Evolutionary conservation across 2,888 invertebrate species (phyloP), one percentile per base, ranked within the genome.

Genomic region (Tuta absoluta): DNA sequence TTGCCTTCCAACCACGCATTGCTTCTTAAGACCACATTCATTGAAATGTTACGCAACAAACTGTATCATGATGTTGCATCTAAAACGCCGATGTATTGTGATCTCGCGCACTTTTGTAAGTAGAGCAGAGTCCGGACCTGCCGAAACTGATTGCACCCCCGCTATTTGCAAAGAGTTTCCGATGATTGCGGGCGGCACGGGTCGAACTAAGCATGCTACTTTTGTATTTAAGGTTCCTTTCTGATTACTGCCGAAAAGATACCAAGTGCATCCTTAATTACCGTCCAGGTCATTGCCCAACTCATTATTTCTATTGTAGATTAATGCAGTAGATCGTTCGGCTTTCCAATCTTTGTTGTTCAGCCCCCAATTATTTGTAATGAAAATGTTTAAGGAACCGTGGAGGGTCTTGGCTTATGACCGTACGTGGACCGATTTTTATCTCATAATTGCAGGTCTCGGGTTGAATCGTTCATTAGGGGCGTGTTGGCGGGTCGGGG

Each of bases 391-490:
- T 53, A 64, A 61, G 63, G 63, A 48, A 56, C 62, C 45, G 65
- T 62, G 63, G 62, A 56, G 65, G 64, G 61, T 66, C 66, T 58
- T 53, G 64, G 64, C 67, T 70, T 72, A 67, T 77, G 79, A 76
- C 75, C 74, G 73, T 72, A 74, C 73, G 79, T 78, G 77, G 78
- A 80, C 73, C 77, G 85, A 86, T 87, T 81, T 85, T 84, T 86
- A 88, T 89, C 86, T 82, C 78, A 81, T 88, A 87, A 89, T 89
- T 89, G 84, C 81, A 79, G 84, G 84, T 80, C 81, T 83, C 80
- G 80, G 78, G 78, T 80, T 82, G 84, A 83, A 86, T 85, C 82
- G 79, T 86, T 87, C 82, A 87, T 88, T 84, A 85, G 80, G 82
- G 85, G 82, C 82, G 81, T 78, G 77, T 67, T 49, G 62, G 51